Evolutionary conservation across 2,888 invertebrate species (phyloP).

Genomic region (Trisateles emortualis): DNA sequence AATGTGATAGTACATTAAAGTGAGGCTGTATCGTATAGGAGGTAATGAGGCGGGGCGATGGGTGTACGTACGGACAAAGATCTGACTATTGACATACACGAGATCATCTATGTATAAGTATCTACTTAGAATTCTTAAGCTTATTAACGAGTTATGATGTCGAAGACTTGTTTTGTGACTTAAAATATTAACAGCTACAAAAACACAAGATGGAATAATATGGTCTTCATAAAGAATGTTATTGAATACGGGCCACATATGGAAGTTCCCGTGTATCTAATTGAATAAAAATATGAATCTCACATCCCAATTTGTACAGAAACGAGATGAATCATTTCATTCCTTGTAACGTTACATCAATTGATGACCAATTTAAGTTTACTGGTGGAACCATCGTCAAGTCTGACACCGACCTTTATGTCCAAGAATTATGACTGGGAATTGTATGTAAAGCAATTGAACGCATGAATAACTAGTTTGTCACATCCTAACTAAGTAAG

Average conservation of each 20-base stretch:
- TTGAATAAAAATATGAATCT: conserved; percentile 80
- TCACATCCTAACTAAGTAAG: conserved; percentile 57
- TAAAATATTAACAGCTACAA: conserved; percentile 50
- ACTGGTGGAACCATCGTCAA: conserved; percentile 48
- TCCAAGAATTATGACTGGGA: conserved; percentile 58
- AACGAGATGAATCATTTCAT: conserved; percentile 76
- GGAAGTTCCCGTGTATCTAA: conserved; percentile 73
- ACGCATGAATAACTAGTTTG: conserved; percentile 44
- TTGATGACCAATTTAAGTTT: conserved; percentile 57
- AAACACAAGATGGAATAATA: conserved; percentile 46
- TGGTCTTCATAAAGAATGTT: conserved; percentile 48
- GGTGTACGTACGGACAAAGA: conserved; percentile 78
- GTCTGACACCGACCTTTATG: conserved; percentile 56
- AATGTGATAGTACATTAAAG: conserved; percentile 72
- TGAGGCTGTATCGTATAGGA: conserved; percentile 76
- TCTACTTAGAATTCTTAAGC: conserved; percentile 66
- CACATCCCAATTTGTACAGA: conserved; percentile 74
- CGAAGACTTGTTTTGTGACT: conserved; percentile 56
- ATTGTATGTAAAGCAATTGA: conserved; percentile 46
- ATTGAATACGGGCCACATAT: conserved; percentile 64
- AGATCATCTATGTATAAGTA: conserved; percentile 59
- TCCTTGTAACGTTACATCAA: conserved; percentile 72
- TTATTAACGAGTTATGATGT: conserved; percentile 67
- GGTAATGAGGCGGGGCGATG: conserved; percentile 83
- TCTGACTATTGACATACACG: conserved; percentile 74